A percentile compares a stretch with the other conserved stretches of the same genome.
Evolutionary conservation across 2,888 invertebrate species (phyloP).

Genomic region (Alloscopus bannaensis): DNA sequence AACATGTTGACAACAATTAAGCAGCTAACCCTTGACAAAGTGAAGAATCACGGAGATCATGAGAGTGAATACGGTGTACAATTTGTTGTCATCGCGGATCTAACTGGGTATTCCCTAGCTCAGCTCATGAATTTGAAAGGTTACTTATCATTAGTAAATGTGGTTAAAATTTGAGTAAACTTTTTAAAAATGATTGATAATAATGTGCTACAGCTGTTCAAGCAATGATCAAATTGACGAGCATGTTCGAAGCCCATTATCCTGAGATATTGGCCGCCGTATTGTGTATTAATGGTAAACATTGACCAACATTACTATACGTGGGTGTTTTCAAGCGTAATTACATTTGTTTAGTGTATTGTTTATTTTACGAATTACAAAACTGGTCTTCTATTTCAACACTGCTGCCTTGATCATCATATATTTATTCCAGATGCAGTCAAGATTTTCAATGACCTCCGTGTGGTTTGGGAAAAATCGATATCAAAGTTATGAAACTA

Average conservation of each 20-base stretch:
- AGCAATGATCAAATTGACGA: slow-evolving; percentile 47
- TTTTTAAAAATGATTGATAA: not conserved
- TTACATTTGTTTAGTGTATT: too few species aligned
- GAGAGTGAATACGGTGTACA: slow-evolving; percentile 24
- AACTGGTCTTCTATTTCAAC: too few species aligned
- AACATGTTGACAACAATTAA: slow-evolving; percentile 15
- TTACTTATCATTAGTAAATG: slow-evolving; percentile 26
- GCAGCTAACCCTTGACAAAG: slow-evolving; percentile 6
- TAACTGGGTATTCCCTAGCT: slow-evolving; percentile 46
- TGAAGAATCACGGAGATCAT: not conserved
- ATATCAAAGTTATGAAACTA: too few species aligned
- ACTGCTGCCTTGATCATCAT: too few species aligned
- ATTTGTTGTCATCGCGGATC: slow-evolving; percentile 38
- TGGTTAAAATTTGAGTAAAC: not conserved
- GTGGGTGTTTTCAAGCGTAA: too few species aligned
- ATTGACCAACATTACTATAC: too few species aligned
- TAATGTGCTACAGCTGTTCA: slow-evolving; percentile 45
- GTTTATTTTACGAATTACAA: too few species aligned
- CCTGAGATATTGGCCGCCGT: not conserved
- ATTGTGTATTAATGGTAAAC: too few species aligned
- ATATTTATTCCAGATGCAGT: too few species aligned
- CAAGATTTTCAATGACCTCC: too few species aligned
- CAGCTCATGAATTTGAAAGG: slow-evolving; percentile 64
- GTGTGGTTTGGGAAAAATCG: too few species aligned
- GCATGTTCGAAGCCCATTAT: slow-evolving; percentile 61